Base-by-base conservation (phyloP, 2,113 vertebrate species). In the Calypte anna region DNA sequence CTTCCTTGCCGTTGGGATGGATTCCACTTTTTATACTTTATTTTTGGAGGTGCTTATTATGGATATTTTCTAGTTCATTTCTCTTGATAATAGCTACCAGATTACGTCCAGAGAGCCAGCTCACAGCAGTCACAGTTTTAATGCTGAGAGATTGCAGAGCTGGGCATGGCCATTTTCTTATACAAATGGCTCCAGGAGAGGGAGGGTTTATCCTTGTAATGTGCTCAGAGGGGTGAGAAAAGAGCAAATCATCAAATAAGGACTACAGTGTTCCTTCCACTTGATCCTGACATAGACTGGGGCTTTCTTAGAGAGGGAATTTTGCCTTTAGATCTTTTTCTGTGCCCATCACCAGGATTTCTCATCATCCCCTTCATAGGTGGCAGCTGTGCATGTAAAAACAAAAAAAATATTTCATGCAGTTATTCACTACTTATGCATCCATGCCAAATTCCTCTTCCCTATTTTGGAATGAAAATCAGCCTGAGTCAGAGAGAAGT, bases 401-500 rank as follows among this genome's bases (percentile, higher is more conserved):
- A 33, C 28, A 22, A 8, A 54, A 33, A 22, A 7, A 40, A 43
- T 24, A 40, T 58, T 54, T 7, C 55, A 12, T 53, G 75, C 51
- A 59, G 55, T 88, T 91, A 28, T 62, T 73, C 55, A 19, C 10
- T 31, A 4, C 44, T 33, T 53, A 44, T 24, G 28, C 15, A 36
- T 20, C 55, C 17, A 3, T 77, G 79, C 76, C 68, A 86, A 2
- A 44, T 27, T 92, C 69, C 50, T 44, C 62, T 76, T 87, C 54
- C 77, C 77, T 93, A 3, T 79, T 95, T 92, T 92, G 94, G 89
- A 86, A 73, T 31, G 66, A 87, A 48, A 76, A 91, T 50, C 59
- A 66, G 78, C n/a, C 77, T 96, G 93, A 96, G 79, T 93, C 91
- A 94, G 75, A 95, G 75, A 4, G 53, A 91, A 75, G 33, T 88